phyloP scores from a whole-genome alignment of 1,140 invertebrate genomes.

The Coptotermes formosanus region DNA sequence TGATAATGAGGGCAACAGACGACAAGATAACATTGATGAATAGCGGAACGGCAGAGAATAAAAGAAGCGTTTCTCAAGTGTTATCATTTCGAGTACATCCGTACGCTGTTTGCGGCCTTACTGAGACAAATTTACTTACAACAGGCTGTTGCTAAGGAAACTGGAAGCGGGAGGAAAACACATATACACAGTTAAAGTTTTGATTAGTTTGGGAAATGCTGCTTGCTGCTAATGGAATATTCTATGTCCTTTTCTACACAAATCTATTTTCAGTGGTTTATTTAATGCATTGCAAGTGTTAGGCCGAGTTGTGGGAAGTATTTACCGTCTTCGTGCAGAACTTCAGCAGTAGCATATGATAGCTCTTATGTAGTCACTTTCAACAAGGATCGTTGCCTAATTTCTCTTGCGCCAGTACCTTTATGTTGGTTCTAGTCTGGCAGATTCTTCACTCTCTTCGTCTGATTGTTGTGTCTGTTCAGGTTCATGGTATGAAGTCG shows the following conservation, averaged over 20 bases:
- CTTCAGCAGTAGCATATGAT: neutral
- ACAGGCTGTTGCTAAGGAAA: neutral
- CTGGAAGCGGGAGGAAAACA: neutral
- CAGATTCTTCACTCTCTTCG: neutral
- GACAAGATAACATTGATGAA: constrained; percentile 19
- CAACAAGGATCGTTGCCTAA: neutral
- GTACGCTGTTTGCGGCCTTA: neutral
- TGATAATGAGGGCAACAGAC: constrained; percentile 1
- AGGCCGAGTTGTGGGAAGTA: neutral
- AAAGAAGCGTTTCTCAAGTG: constrained; percentile 2
- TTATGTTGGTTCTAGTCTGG: neutral
- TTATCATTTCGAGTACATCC: neutral
- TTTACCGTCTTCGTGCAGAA: neutral
- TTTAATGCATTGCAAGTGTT: neutral
- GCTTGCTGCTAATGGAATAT: neutral
- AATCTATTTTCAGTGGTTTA: neutral
- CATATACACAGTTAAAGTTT: neutral
- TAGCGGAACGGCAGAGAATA: constrained; percentile 4
- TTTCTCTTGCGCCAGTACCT: neutral
- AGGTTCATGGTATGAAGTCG: neutral
- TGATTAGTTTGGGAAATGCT: neutral
- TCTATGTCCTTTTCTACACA: neutral
- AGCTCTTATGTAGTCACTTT: neutral
- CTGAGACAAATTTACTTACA: constrained; percentile 13
- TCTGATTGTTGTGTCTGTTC: neutral